Percentiles rank a stretch among this genome's conserved stretches.
Evolutionary conservation across 2,113 vertebrate species (phyloP).

Genomic region (Pelusios castaneus): DNA sequence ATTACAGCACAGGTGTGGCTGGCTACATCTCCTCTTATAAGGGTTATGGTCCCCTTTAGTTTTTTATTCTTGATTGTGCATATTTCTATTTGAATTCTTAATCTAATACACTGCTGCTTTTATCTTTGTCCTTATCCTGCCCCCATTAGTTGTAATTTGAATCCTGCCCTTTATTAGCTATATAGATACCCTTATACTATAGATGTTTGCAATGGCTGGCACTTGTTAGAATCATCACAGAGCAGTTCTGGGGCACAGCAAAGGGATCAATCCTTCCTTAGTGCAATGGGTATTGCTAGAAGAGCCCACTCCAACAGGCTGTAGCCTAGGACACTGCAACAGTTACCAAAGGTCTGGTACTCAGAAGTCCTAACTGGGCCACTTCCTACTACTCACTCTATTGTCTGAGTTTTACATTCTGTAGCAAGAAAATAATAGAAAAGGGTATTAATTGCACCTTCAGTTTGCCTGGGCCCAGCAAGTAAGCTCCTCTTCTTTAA

Average conservation of each 20-base stretch:
- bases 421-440: not conserved
- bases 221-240: not conserved
- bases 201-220: not conserved
- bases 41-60: not conserved
- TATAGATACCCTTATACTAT: not conserved
- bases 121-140: not conserved
- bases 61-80: not conserved
- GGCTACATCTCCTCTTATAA: not conserved
- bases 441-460: not conserved
- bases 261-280: not conserved
- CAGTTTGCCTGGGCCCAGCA: not conserved
- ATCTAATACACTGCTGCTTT: not conserved
- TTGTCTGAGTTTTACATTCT: not conserved
- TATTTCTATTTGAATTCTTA: not conserved
- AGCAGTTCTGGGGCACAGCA: not conserved
- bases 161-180: not conserved
- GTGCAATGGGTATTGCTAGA: not conserved
- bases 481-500: not conserved
- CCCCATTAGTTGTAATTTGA: not conserved
- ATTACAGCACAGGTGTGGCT: not conserved
- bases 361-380: not conserved
- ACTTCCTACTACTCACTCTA: not conserved
- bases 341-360: not conserved
- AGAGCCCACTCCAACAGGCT: not conserved
- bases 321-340: not conserved